These are phyloP conservation scores for Trigoniulus corallinus DNA, from an alignment of 1,140 invertebrate genomes.

Conservation along the genomic window DNA sequence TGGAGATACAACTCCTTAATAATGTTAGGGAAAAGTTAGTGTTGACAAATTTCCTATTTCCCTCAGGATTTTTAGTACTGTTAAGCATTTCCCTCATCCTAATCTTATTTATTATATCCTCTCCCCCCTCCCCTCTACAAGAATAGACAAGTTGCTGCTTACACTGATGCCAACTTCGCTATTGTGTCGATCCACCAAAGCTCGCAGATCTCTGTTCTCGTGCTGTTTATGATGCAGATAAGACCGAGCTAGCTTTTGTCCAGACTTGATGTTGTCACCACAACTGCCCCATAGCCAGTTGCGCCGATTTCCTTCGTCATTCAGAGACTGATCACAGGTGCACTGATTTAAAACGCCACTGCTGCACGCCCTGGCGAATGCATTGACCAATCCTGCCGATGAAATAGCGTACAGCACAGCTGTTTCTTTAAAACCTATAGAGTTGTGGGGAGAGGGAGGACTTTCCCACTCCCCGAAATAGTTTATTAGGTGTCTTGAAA, in stretches of 20 bases:
- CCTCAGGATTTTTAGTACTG: too few species aligned
- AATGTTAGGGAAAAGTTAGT: background rate
- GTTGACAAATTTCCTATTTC: too few species aligned
- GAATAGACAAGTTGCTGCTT: constrained; percentile 10
- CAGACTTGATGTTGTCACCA: background rate
- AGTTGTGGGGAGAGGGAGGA: too few species aligned
- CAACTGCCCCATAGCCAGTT: background rate
- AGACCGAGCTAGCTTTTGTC: background rate
- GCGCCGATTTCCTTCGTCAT: background rate
- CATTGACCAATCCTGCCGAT: background rate
- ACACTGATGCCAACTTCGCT: constrained; percentile 87
- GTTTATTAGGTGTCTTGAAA: too few species aligned
- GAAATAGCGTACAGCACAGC: background rate
- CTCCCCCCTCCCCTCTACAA: too few species aligned
- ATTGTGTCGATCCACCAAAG: constrained; percentile 93
- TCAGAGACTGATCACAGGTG: background rate
- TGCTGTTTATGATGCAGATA: constrained; percentile 13
- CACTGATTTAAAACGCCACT: background rate
- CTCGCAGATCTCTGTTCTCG: constrained; percentile 43
- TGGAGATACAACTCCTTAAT: background rate
- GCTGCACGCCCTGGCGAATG: constrained; percentile 14
- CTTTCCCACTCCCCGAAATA: too few species aligned
- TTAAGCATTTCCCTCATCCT: too few species aligned
- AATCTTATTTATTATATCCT: too few species aligned
- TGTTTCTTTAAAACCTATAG: background rate